Base-by-base conservation (phyloP, 2,888 invertebrate genomes). In the Ganaspis brasiliensis region DNA sequence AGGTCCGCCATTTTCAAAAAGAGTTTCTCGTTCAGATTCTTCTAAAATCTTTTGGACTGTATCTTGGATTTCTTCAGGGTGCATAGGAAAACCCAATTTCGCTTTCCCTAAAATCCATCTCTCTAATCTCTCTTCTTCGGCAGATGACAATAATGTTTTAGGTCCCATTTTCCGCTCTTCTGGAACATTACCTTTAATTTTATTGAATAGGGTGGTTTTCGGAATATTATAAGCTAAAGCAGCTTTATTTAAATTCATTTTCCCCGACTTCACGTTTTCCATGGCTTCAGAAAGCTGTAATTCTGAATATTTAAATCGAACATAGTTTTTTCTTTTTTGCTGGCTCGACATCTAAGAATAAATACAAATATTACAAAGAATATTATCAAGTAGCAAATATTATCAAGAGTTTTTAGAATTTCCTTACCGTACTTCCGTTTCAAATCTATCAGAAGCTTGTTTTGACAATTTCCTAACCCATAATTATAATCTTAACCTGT, bases 41-140 rank as follows among this genome's bases (percentile, higher is more conserved):
- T 78, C n/a, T 26, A 83, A 52, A 45, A 83, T 72, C 63, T 78
- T 74, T 72, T 84, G 81, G 4, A 84, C 83, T 16, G 82, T 75
- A 81, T 83, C 76, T 72, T 82, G 79, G 0, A 86, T 74, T 73
- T 85, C 82, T 31, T 81, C 70, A 2, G 79, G 76, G 45, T 84
- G 84, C 84, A 86, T 84, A 4, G 85, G 82, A 78, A 85, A 86
- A 12, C 82, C 83, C 24, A 81, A 35, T 61, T 78, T 73, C 5
- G 82, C 81, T 75, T 83, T 82, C 14, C 61, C 79, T n/a, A 82
- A 40, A 19, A 84, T 83, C 77, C 81, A 83, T 24, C 80, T 75
- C 57, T 80, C 74, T 1, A 81, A 19, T 9, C 73, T 73, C 52
- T 77, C 56, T 70, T 83, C 81, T 76, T 81, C 80, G 21, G 73